phyloP scores from a whole-genome alignment of 1,140 invertebrate genomes.

The Caenorhabditis inopinata region DNA sequence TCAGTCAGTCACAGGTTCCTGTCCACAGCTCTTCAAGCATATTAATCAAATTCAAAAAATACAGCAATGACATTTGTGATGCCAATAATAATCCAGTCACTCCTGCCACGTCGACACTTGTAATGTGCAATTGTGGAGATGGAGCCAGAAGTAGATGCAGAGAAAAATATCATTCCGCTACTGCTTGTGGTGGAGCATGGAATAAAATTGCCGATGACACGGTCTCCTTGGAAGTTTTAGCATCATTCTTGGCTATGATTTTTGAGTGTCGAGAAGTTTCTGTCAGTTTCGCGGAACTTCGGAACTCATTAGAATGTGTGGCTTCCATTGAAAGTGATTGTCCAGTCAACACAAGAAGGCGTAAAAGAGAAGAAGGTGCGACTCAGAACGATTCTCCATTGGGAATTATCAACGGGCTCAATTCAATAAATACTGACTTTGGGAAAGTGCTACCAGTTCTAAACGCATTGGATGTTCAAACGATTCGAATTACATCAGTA shows the following conservation, averaged over 20 bases:
- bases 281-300: neutral
- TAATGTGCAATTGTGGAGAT: conserved; percentile 37
- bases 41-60: neutral
- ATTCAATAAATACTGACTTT: neutral
- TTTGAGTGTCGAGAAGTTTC: conserved; percentile 28
- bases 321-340: conserved; percentile 31
- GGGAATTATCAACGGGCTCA: neutral
- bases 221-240: conserved; percentile 12
- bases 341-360: neutral
- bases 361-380: neutral
- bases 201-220: conserved; percentile 31
- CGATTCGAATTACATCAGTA: conserved; percentile 8
- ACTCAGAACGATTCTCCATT: conserved; percentile 16
- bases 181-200: conserved; percentile 36
- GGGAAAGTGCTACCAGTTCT: neutral
- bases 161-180: conserved; percentile 13
- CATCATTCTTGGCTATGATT: conserved; percentile 28
- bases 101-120: neutral
- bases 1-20: neutral
- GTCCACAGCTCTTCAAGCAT: neutral
- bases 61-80: neutral
- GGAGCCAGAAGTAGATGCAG: conserved; percentile 17
- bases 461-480: conserved; percentile 9
- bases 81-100: neutral
- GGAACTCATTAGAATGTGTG: neutral